Evolutionary conservation across 2,888 invertebrate species (phyloP).

Genomic region (Scaeva pyrastri): DNA sequence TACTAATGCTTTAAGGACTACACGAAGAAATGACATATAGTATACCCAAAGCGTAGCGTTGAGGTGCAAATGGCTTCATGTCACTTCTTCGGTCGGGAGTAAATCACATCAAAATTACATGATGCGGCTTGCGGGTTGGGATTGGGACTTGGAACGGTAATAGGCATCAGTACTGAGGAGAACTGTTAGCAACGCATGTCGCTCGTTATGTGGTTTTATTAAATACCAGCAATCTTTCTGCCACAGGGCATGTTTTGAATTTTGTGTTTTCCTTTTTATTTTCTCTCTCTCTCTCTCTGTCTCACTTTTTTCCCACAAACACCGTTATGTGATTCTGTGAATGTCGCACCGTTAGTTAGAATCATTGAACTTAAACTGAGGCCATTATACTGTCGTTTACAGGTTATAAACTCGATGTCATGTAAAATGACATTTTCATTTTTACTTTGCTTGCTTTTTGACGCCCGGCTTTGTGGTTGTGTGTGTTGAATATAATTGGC

Average conservation of each 20-base stretch:
- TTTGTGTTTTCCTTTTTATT: background rate
- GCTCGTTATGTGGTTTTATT: slow-evolving; percentile 9
- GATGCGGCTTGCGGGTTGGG: background rate
- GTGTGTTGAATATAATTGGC: slow-evolving; percentile 12
- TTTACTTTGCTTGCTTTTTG: slow-evolving; percentile 18
- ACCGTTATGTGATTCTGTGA: slow-evolving; percentile 2
- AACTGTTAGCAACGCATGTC: slow-evolving; percentile 35
- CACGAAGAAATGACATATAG: slow-evolving; percentile 29
- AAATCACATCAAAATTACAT: slow-evolving; percentile 54
- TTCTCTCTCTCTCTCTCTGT: no score
- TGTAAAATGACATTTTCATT: slow-evolving; percentile 9
- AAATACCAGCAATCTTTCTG: slow-evolving; percentile 16
- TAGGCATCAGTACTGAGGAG: background rate
- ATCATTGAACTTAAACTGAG: slow-evolving; percentile 61
- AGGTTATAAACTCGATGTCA: slow-evolving; percentile 31
- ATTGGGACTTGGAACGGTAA: background rate
- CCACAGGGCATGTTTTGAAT: background rate
- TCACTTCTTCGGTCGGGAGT: slow-evolving; percentile 29
- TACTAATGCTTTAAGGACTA: slow-evolving; percentile 29
- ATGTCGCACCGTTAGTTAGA: background rate
- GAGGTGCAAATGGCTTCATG: slow-evolving; percentile 48
- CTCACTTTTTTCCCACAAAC: background rate
- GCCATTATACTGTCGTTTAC: slow-evolving; percentile 57
- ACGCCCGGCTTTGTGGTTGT: slow-evolving; percentile 5
- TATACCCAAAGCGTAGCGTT: slow-evolving; percentile 1